Evolutionary conservation across 1,140 invertebrate genomes (phyloP), one percentile per base, ranked within the genome.

Genomic region (Drosophila triauraria): DNA sequence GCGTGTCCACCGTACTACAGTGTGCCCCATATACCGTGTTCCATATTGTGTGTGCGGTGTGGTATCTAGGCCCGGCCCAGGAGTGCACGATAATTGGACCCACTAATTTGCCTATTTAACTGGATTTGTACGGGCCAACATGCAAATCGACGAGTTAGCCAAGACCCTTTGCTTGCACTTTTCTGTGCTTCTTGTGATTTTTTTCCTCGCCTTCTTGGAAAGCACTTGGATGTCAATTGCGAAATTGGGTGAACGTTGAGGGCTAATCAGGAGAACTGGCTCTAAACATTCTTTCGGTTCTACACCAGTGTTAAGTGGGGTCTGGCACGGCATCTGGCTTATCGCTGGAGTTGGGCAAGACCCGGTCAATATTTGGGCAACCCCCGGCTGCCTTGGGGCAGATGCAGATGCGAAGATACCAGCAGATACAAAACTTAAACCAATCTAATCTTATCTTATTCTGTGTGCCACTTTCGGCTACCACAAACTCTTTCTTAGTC

Each of bases 91-190:
- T 88, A 90, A 88, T 88, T 90, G 80, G 62, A 27, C 56, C 38
- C 57, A 64, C 85, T 88, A 90, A 90, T 88, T 88, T 88, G 77
- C 72, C 84, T 78, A 84, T 88, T 88, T 84, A 90, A 84, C 84
- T 80, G 76, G 84, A 88, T 87, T 88, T 88, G 80, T 60, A n/a
- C 13, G 48, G 40, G 44, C 38, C 56, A 47, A 54, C 78, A 88
- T 90, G 83, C 83, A 84, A 88, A 75, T 74, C 40, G 56, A 61
- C 79, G 64, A 65, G 60, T 68, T 74, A 44, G 56, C 54, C 32
- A 38, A 63, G 64, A 54, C 67, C 69, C 78, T 70, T 76, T 48
- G 61, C 17, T 75, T 56, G 50, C 59, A 43, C 38, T 79, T 75
- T 75, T 64, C 38, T 48, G 57, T 20, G 20, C 5, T 1, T n/a